These are phyloP conservation scores for Liodrosophila aerea DNA, from an alignment of 2,888 invertebrate genomes.

Conservation along the genomic window DNA sequence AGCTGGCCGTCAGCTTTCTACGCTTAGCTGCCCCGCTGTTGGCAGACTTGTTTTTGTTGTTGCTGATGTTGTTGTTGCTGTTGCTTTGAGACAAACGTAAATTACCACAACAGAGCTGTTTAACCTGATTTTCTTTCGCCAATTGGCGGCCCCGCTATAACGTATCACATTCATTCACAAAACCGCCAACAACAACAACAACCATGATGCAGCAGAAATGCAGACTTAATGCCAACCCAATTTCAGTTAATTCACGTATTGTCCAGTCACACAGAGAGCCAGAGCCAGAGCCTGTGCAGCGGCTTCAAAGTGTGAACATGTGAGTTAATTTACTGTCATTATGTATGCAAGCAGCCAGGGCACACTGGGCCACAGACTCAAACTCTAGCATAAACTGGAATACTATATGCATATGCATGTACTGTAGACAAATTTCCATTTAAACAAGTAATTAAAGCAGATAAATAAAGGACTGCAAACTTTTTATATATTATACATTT, in stretches of 20 bases:
- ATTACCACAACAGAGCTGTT: conserved; percentile 63
- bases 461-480: too few species aligned
- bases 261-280: conserved; percentile 38
- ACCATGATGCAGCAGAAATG: conserved; percentile 68
- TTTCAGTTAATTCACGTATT: conserved; percentile 52
- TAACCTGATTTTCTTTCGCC: conserved; percentile 73
- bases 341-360: conserved; percentile 16
- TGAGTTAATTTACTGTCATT: conserved; percentile 53
- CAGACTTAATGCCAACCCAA: conserved; percentile 42
- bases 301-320: conserved; percentile 57
- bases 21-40: conserved; percentile 45
- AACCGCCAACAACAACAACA: conserved; percentile 31
- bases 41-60: conserved; percentile 36
- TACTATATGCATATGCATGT: too few species aligned
- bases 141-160: conserved; percentile 42
- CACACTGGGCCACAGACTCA: too few species aligned
- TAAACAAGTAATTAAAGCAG: too few species aligned
- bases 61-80: conserved; percentile 23
- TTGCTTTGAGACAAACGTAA: conserved; percentile 48
- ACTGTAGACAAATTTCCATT: too few species aligned
- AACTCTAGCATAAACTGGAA: too few species aligned
- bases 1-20: conserved; percentile 57
- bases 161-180: conserved; percentile 65
- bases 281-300: neutral
- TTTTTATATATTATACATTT: too few species aligned